phyloP scores from a whole-genome alignment of 2,797 vertebrate genomes.

The Lepilemur ruficaudatus region DNA sequence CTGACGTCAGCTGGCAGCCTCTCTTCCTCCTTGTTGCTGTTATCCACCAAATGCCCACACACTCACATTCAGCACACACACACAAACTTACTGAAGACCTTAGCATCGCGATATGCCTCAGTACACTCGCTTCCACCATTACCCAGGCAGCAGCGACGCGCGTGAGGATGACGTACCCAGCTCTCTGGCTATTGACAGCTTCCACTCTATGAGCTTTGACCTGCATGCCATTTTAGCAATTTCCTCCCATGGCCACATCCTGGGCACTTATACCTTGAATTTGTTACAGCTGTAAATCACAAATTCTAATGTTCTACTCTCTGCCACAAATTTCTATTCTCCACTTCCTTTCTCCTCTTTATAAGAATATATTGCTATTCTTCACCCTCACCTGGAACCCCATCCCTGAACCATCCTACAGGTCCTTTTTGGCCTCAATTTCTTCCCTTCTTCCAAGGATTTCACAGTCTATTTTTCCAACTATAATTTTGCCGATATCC shows the following conservation, averaged over 20 bases:
- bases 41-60: neutral
- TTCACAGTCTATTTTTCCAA: neutral
- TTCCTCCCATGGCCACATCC: neutral
- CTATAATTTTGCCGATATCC: neutral
- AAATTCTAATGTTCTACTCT: neutral
- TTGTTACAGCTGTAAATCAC: neutral
- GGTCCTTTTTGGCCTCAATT: conserved; percentile 1
- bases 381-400: neutral
- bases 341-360: neutral
- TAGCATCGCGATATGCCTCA: neutral
- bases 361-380: neutral
- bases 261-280: neutral
- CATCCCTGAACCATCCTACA: neutral
- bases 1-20: neutral
- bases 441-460: neutral
- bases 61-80: neutral
- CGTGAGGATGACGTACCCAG: neutral
- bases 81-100: neutral
- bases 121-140: neutral
- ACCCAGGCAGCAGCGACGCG: neutral
- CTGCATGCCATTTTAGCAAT: neutral
- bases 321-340: neutral
- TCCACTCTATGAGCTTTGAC: neutral
- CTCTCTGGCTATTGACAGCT: neutral
- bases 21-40: neutral